A percentile compares a stretch with the other conserved stretches of the same genome.
Conservation (phyloP, 1,140 invertebrate species). For the Heliconius eleuchia region DNA sequence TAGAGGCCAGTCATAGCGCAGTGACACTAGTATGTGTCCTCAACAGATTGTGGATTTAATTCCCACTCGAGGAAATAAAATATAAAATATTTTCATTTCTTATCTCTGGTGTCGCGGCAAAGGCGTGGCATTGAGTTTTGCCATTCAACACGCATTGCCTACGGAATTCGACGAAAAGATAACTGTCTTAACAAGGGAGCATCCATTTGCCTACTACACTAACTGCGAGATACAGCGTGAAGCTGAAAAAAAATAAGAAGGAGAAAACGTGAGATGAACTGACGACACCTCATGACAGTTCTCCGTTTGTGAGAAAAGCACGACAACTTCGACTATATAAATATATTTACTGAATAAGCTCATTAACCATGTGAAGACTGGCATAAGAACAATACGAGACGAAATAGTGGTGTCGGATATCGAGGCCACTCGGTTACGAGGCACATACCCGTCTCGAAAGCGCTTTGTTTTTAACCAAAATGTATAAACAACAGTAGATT, state of each 20-base stretch:
- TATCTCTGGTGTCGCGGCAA: too few species aligned
- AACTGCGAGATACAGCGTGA: neutral
- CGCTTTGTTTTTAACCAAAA: conserved; percentile 24
- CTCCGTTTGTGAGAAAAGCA: neutral
- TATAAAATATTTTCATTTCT: too few species aligned
- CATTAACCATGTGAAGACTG: conserved; percentile 28
- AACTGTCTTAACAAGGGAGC: neutral
- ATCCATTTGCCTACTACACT: neutral
- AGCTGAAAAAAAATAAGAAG: neutral
- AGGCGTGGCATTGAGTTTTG: too few species aligned
- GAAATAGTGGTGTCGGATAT: conserved; percentile 37
- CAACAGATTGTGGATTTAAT: too few species aligned
- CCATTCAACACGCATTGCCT: too few species aligned
- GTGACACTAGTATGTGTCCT: too few species aligned
- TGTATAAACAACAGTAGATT: conserved; percentile 16
- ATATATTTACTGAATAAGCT: conserved; percentile 19
- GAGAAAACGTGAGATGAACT: neutral
- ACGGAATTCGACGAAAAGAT: too few species aligned
- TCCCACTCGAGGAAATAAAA: too few species aligned
- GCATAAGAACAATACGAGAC: conserved; percentile 26
- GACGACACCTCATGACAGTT: neutral
- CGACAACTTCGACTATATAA: neutral
- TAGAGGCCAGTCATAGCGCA: too few species aligned
- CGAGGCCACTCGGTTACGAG: conserved; percentile 46
- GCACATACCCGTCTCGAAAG: conserved; percentile 42